These are phyloP conservation scores for Leptodactylus fallax DNA, from an alignment of 2,797 vertebrate genomes.

Conservation along the genomic window DNA sequence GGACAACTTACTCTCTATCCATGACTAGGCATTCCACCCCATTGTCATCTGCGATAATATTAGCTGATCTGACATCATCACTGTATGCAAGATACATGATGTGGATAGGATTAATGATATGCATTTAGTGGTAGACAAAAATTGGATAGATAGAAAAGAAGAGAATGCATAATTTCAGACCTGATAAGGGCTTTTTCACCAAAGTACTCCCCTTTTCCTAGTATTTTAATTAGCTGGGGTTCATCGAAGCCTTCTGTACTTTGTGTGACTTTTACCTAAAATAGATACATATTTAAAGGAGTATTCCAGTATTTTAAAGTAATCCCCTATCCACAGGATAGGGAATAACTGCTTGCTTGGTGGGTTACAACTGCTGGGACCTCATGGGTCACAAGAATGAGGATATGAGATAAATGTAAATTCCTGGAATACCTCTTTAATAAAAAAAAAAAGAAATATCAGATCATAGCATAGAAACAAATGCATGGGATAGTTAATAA, in stretches of 20 bases:
- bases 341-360: too few relatives aligned
- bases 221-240: conserved; percentile 88
- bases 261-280: conserved; percentile 91
- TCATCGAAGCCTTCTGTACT: conserved; percentile 80
- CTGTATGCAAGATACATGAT: conserved; percentile 72
- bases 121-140: background rate
- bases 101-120: background rate
- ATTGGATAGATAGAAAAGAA: background rate
- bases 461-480: background rate
- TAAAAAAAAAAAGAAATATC: background rate
- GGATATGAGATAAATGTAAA: too few relatives aligned
- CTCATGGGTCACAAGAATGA: too few relatives aligned
- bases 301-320: too few relatives aligned
- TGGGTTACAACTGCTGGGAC: too few relatives aligned
- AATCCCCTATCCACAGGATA: too few relatives aligned
- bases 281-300: conserved; percentile 23
- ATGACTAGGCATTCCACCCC: conserved; percentile 91
- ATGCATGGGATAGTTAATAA: background rate
- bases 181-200: conserved; percentile 95
- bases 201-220: conserved; percentile 91
- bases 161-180: conserved; percentile 69
- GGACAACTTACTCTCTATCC: conserved; percentile 89
- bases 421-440: too few relatives aligned
- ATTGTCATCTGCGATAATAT: conserved; percentile 90
- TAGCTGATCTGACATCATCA: conserved; percentile 92